These are phyloP conservation scores for Tapera naevia DNA, from an alignment of 2,797 vertebrate species.

Conservation along the genomic window DNA sequence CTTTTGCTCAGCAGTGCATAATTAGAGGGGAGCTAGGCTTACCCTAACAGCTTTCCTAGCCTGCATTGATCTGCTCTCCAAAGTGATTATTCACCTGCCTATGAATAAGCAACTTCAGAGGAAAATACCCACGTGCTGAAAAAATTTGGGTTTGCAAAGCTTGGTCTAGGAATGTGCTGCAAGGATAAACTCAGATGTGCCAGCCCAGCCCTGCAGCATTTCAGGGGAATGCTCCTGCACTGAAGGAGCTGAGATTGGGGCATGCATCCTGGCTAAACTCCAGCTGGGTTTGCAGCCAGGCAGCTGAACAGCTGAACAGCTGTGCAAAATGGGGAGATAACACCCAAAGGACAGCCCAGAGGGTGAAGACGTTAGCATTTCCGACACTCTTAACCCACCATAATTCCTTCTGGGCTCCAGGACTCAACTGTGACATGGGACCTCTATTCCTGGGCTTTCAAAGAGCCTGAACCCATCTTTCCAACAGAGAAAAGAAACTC, in stretches of 20 bases:
- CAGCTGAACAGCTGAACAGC: neutral
- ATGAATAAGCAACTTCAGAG: neutral
- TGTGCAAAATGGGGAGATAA: neutral
- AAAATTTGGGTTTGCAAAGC: neutral
- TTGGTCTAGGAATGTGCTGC: neutral
- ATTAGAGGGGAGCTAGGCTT: neutral
- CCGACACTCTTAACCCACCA: neutral
- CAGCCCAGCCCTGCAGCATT: neutral
- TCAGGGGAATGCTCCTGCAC: neutral
- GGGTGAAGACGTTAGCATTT: neutral
- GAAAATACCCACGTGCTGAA: neutral
- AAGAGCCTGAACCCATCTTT: neutral
- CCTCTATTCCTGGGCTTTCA: neutral
- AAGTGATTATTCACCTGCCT: rapidly evolving
- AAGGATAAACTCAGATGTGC: neutral
- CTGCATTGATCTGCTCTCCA: rapidly evolving
- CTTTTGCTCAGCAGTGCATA: neutral
- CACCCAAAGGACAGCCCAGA: neutral
- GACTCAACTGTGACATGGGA: neutral
- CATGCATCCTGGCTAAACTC: neutral
- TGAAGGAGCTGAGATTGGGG: neutral
- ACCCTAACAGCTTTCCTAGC: neutral
- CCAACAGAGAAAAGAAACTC: neutral
- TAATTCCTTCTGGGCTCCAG: neutral
- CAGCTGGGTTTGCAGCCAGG: neutral